Conservation (phyloP, 2,113 vertebrate genomes). For the Seriola aureovittata region DNA sequence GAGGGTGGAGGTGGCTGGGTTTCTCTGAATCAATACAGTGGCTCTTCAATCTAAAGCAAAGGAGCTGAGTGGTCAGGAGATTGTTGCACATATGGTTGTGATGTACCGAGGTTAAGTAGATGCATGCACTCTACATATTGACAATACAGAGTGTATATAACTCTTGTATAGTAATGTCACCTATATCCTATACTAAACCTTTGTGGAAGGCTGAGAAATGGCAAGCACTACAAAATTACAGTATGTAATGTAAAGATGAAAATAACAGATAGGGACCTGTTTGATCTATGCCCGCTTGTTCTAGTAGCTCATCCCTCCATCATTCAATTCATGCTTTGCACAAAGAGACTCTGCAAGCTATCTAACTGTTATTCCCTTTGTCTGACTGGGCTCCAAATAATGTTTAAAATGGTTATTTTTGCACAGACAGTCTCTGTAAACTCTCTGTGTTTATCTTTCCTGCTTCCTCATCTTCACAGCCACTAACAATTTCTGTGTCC, state of each 20-base stretch:
- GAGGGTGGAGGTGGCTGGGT: slow-evolving; percentile 30
- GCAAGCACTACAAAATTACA: neutral
- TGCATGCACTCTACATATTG: slow-evolving; percentile 70
- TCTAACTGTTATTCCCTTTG: neutral
- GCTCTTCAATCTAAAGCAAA: slow-evolving; percentile 70
- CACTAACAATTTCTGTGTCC: slow-evolving; percentile 31
- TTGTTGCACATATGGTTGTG: slow-evolving; percentile 67
- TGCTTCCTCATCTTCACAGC: slow-evolving; percentile 36
- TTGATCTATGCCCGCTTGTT: slow-evolving; percentile 18
- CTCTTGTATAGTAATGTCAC: slow-evolving; percentile 30
- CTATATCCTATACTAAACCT: slow-evolving; percentile 19
- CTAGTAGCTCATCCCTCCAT: neutral
- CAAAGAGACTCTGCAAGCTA: neutral
- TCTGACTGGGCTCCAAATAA: slow-evolving; percentile 38
- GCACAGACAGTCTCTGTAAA: neutral
- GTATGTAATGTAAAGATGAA: neutral
- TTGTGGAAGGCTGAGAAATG: slow-evolving; percentile 12
- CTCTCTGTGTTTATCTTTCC: neutral
- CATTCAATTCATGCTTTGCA: neutral
- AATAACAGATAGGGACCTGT: slow-evolving; percentile 17
- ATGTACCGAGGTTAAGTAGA: slow-evolving; percentile 69
- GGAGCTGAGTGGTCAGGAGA: slow-evolving; percentile 68
- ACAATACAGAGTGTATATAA: slow-evolving; percentile 64
- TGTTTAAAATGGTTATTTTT: slow-evolving; percentile 26
- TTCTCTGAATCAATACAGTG: slow-evolving; percentile 74